Evolutionary conservation across 2,888 invertebrate genomes (phyloP), one percentile per base, ranked within the genome.

Genomic region (Tortrix viridana): DNA sequence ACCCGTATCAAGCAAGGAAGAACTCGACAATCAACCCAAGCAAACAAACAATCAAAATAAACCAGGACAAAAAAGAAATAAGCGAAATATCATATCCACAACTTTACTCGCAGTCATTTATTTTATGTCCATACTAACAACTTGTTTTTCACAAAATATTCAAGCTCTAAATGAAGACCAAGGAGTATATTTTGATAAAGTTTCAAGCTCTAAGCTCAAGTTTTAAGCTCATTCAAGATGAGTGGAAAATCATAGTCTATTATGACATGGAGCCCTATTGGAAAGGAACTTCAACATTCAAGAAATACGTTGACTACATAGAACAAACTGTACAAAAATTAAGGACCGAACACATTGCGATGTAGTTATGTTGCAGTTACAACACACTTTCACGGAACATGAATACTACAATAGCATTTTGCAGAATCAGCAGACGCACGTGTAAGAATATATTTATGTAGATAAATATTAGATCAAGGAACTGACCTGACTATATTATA

Each of bases 191-290:
- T 52, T 65, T 32, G 61, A 60, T 9, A 60, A 38, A 16, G 23
- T 52, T 23, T 49, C 60, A 20, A n/a, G n/a, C n/a, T n/a, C n/a
- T n/a, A n/a, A n/a, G n/a, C n/a, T n/a, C n/a, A n/a, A 57, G 23
- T 26, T 18, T 65, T 53, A 44, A 32, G 1, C 5, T 68, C 3
- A 43, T 50, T 22, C 38, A 48, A 47, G 65, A 66, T 22, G 58
- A 68, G 22, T 68, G 66, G 66, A 65, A 65, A 16, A 32, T 68
- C 5, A 32, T 68, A 4, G 57, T 66, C 4, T 69, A 67, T 49
- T 65, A 69, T 19, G 60, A 67, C 55, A 58, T 61, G 44, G 19
- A 55, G 16, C 60, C 63, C n/a, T 63, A 67, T 50, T 60, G 60
- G 55, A 32, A 60, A 41, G 66, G 63, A 12, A 58, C 32, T 16